Evolutionary conservation across 2,888 invertebrate genomes (phyloP), one percentile per base, ranked within the genome.

Genomic region (Folsomia manolachei): DNA sequence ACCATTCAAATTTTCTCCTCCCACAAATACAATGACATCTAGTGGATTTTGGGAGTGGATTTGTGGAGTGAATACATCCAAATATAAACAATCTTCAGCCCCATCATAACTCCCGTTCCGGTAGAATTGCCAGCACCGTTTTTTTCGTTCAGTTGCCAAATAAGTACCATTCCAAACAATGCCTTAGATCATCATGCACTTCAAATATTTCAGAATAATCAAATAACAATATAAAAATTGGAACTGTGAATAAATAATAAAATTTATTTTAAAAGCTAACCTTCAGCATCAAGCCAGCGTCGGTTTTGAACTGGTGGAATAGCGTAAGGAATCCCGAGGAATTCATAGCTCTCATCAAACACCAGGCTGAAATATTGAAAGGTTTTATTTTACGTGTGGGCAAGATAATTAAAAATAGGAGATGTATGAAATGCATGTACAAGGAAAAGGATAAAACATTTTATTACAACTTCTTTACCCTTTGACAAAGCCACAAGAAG

Each of bases 291-390:
- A 51, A 88, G 88, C 86, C 92, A 93, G 76, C 93, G 87, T 62
- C 87, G 86, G 26, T 89, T 87, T 1, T 86, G 88, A 0, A 90
- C 82, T 0, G 93, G 93, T 2, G 92, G 90, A 24, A 88, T 84
- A 1, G 93, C 93, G 83, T 91, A 94, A 0, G 93, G 93, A 73
- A 94, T 90, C 69, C 92, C 92, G 63, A 90, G 89, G 84, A 93
- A 94, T 18, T 91, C 91, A 81, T 90, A 91, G 0, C 90, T 90
- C 52, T 90, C 90, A 81, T 92, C 91, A 81, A 92, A 90, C 74
- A 91, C 82, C 82, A 51, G 4, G 18, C 66, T 66, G 64, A 26
- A n/a, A 27, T 26, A 7, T 2, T 7, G 25, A 23, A 19, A 60
- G 60, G n/a, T n/a, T n/a, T n/a, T n/a, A n/a, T n/a, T n/a, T n/a